Evolutionary conservation across 2,797 vertebrate genomes (phyloP).

Genomic region (Lateolabrax maculatus): DNA sequence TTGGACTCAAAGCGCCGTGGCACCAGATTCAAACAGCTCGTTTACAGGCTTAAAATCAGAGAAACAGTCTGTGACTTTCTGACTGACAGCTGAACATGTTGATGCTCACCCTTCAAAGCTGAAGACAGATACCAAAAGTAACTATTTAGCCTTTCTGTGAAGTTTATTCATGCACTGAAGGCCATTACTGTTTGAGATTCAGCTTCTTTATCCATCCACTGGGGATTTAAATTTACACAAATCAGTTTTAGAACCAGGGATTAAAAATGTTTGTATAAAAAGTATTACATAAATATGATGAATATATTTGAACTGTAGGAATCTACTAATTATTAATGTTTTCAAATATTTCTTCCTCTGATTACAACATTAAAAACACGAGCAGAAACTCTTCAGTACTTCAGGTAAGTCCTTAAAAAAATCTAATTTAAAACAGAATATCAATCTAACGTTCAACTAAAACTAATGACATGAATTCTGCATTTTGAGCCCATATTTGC

Average conservation of each 20-base stretch:
- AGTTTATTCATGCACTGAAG: background rate
- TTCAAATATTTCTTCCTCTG: background rate
- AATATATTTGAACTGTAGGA: background rate
- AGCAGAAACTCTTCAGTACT: background rate
- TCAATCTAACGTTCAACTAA: background rate
- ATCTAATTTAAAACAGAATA: background rate
- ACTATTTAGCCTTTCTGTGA: background rate
- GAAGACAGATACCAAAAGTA: background rate
- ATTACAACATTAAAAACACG: background rate
- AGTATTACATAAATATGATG: background rate
- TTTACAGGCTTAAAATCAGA: background rate
- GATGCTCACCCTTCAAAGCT: background rate
- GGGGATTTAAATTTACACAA: too few relatives aligned
- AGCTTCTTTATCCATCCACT: background rate
- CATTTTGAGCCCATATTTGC: fast-evolving
- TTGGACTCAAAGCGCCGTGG: slow-evolving; percentile 9
- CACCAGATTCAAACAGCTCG: background rate
- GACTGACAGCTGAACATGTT: background rate
- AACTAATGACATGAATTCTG: background rate
- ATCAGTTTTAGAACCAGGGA: background rate
- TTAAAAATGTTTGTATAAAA: background rate
- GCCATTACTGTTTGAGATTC: background rate
- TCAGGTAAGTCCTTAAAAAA: background rate
- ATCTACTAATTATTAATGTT: background rate
- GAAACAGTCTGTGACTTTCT: background rate